These are phyloP conservation scores for Lutjanus erythropterus DNA, from an alignment of 2,113 vertebrate species.

Conservation along the genomic window DNA sequence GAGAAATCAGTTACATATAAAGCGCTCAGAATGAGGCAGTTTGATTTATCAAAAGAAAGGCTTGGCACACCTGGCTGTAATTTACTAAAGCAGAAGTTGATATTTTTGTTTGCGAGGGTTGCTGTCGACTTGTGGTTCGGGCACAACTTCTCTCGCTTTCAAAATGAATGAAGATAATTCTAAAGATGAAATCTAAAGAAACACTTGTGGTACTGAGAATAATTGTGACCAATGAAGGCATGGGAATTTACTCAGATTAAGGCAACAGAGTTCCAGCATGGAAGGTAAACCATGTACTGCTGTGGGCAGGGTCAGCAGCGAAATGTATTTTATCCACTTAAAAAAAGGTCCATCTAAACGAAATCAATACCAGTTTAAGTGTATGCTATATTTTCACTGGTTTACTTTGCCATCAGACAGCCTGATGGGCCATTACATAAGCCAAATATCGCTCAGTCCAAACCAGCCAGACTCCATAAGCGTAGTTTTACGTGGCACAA, in stretches of 20 bases:
- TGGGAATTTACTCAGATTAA: neutral
- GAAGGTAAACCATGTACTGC: too few species aligned
- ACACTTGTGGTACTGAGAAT: neutral
- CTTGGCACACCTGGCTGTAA: neutral
- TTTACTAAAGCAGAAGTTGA: neutral
- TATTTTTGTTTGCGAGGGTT: neutral
- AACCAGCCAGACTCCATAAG: too few species aligned
- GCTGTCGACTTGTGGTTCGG: neutral
- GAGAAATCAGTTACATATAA: constrained; percentile 13
- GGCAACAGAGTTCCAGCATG: too few species aligned
- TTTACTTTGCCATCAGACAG: too few species aligned
- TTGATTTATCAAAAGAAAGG: constrained; percentile 3
- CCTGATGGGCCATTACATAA: too few species aligned
- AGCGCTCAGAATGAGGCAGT: constrained; percentile 2
- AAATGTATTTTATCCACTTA: too few species aligned
- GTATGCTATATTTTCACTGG: too few species aligned
- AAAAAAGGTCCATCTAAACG: too few species aligned
- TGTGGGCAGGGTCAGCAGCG: too few species aligned
- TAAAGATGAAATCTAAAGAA: neutral
- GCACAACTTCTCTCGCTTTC: neutral
- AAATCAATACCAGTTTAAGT: too few species aligned
- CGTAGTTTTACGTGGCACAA: too few species aligned
- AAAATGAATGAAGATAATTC: neutral
- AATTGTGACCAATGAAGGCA: neutral
- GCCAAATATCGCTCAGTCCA: too few species aligned